Evolutionary conservation across 2,888 invertebrate species (phyloP).

Genomic region (Osmoderma eremita): DNA sequence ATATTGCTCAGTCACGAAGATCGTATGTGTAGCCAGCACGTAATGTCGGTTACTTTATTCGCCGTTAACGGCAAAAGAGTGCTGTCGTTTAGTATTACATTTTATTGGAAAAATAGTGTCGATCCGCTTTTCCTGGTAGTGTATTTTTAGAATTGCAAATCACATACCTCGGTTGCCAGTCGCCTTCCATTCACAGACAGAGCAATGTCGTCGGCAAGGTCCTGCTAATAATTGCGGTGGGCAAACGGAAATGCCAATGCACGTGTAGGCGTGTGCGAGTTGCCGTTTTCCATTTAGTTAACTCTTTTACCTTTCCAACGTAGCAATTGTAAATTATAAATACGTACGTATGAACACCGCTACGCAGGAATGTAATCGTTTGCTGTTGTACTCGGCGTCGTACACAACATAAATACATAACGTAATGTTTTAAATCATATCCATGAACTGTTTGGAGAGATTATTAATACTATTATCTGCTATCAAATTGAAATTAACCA

Average conservation of each 20-base stretch:
- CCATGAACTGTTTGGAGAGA: no score
- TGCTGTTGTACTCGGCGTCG: not conserved
- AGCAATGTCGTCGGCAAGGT: slow-evolving; percentile 36
- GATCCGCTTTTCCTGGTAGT: slow-evolving; percentile 43
- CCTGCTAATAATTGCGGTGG: slow-evolving; percentile 35
- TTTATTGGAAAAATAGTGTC: slow-evolving; percentile 37
- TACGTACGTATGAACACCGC: not conserved
- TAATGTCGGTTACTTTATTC: slow-evolving; percentile 8
- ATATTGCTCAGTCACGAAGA: not conserved
- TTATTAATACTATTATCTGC: no score
- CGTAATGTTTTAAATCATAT: no score
- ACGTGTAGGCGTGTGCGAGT: slow-evolving; percentile 9
- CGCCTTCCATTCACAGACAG: slow-evolving; percentile 35
- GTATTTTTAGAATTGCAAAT: slow-evolving; percentile 46
- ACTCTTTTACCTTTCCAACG: slow-evolving; percentile 15
- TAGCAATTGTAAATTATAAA: slow-evolving; percentile 11
- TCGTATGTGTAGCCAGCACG: not conserved
- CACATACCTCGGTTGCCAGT: slow-evolving; percentile 33
- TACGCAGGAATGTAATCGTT: slow-evolving; percentile 6
- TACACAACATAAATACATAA: no score
- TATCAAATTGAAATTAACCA: no score
- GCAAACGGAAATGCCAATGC: slow-evolving; percentile 37
- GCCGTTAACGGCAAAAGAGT: slow-evolving; percentile 5
- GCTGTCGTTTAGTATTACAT: slow-evolving; percentile 30
- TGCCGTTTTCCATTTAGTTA: slow-evolving; percentile 3